Percentiles rank a stretch among this genome's conserved stretches.
phyloP scores from a whole-genome alignment of 2,113 vertebrate genomes.

The Oreotrochilus melanogaster region DNA sequence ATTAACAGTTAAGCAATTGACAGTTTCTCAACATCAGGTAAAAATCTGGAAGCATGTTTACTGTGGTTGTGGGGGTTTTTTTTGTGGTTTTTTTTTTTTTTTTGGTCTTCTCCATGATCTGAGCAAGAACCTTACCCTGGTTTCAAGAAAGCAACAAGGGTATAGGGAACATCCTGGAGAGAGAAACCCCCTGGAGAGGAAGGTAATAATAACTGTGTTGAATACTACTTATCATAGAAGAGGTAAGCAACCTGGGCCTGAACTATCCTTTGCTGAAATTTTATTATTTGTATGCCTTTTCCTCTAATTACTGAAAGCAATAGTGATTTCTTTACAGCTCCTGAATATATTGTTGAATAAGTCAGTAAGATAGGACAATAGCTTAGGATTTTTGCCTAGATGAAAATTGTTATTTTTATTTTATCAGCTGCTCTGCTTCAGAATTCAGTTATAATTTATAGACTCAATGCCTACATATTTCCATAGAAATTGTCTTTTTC shows the following conservation, averaged over 20 bases:
- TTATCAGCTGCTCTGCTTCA: not conserved
- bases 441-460: not conserved
- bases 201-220: not conserved
- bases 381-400: not conserved
- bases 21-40: not conserved
- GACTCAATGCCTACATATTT: conserved; percentile 81
- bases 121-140: not conserved
- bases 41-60: not conserved
- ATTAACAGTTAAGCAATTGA: not conserved
- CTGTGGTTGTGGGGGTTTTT: not conserved
- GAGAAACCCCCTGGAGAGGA: not conserved
- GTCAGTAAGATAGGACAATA: not conserved
- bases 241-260: not conserved
- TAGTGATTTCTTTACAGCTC: not conserved
- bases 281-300: not conserved
- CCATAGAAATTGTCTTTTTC: conserved; percentile 89
- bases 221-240: not conserved
- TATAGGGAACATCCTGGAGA: not conserved
- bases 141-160: not conserved
- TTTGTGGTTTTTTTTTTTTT: not conserved
- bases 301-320: not conserved
- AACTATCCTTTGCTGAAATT: not conserved
- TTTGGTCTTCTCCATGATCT: not conserved
- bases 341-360: not conserved
- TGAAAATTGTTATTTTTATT: not conserved